Evolutionary conservation across 2,888 invertebrate species (phyloP), one percentile per base, ranked within the genome.

Genomic region (Odontomyia ornata): DNA sequence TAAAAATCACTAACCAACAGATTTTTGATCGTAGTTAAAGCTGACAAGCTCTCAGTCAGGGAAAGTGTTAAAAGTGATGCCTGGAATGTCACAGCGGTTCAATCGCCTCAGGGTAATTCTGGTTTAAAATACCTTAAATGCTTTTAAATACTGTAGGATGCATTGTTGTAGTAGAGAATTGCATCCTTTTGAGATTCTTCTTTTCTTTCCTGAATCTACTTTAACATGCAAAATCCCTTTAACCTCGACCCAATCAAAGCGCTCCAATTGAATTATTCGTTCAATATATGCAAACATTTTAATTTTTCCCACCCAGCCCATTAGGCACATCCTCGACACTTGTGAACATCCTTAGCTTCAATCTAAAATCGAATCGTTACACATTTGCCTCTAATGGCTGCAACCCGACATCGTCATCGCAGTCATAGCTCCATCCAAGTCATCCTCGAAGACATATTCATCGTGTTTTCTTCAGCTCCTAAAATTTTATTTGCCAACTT

Each of bases 351-450:
- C 23, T 46, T 43, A 43, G 67, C 36, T 18, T 23, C 21, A 21
- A 18, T 46, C 43, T 46, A 43, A 46, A 46, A 47, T 69, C 47
- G 25, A 25, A 69, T 69, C 30, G 13, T 47, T 47, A 7, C 46
- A 46, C 69, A 69, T 69, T 47, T 69, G 47, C 18, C 69, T 69
- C 27, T 69, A 69, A 69, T 69, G 69, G 43, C 25, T 25, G n/a
- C 43, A 69, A 18, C 43, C 2, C 21, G 30, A n/a, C 69, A 69
- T 47, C 67, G 30, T 36, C 36, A 36, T 36, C 36, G 36, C 36
- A 36, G 5, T 36, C 36, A 36, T 9, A 36, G 36, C 36, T 36
- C 36, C 36, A 36, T 36, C 36, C 36, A 36, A 36, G 36, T 36
- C 36, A 36, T 36, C 36, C 36, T 64, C 28, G 64, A 15, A 15